Evolutionary conservation across 2,797 vertebrate species (phyloP).

Genomic region (Austrolebias charrua): DNA sequence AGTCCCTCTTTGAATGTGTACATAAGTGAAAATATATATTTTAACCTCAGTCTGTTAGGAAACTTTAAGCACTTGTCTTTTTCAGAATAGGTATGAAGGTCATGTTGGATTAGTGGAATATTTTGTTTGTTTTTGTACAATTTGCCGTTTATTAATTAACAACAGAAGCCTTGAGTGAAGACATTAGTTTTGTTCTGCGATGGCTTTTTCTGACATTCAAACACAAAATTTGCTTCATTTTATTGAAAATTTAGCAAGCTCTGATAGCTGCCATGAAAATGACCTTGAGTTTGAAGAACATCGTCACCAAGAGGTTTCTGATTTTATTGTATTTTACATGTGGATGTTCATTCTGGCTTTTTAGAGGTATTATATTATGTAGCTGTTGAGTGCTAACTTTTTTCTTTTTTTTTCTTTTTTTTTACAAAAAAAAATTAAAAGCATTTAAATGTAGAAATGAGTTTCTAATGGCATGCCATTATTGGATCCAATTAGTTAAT

Average conservation of each 20-base stretch:
- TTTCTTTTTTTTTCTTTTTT: conserved; percentile 45
- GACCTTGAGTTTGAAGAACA: conserved; percentile 8
- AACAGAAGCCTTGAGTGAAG: not conserved
- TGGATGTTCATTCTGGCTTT: conserved; percentile 10
- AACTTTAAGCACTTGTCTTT: not conserved
- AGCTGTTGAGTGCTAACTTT: conserved; percentile 31
- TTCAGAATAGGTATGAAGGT: not conserved
- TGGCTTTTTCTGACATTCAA: not conserved
- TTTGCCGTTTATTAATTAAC: not conserved
- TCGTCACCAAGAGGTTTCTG: not conserved
- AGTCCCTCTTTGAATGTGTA: not conserved
- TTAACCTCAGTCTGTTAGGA: not conserved
- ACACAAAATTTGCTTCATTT: not conserved
- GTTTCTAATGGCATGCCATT: conserved; percentile 63
- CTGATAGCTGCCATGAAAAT: conserved; percentile 2
- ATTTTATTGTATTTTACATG: conserved; percentile 10
- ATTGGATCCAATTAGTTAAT: conserved; percentile 79
- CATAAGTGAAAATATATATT: too few relatives aligned
- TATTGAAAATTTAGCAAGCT: not conserved
- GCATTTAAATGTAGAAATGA: conserved; percentile 67
- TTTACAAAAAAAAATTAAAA: conserved; percentile 56
- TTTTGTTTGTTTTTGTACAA: not conserved
- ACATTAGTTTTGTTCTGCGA: not conserved
- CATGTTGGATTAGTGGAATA: not conserved
- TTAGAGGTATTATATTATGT: conserved; percentile 21